Percentiles rank a stretch among this genome's conserved stretches.
Evolutionary conservation across 2,797 vertebrate genomes (phyloP).

Genomic region (Cyprinella venusta): DNA sequence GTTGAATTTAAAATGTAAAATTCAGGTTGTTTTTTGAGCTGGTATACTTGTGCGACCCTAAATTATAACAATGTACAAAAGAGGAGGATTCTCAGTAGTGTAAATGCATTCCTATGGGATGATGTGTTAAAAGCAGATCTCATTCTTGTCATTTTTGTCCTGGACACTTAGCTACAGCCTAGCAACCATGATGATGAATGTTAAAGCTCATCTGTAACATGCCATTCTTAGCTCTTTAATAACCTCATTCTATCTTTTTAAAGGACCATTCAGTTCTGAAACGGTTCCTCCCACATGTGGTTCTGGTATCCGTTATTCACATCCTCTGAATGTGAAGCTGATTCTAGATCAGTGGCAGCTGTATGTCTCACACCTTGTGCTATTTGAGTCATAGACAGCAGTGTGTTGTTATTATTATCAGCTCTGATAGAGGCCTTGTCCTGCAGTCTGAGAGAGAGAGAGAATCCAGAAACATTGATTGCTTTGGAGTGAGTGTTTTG

Average conservation of each 20-base stretch:
- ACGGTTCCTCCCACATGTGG: neutral
- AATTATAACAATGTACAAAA: neutral
- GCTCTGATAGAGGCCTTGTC: constrained; percentile 42
- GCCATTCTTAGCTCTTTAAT: neutral
- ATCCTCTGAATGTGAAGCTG: constrained; percentile 12
- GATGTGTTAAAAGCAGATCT: neutral
- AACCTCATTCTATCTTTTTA: neutral
- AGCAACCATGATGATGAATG: no score
- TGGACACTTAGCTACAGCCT: neutral
- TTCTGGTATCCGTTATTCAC: constrained; percentile 5
- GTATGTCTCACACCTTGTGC: neutral
- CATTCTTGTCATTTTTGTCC: neutral
- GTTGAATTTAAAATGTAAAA: neutral
- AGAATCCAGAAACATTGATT: constrained; percentile 46
- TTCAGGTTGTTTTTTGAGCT: neutral
- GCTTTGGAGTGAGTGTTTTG: constrained; percentile 44
- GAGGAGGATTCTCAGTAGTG: neutral
- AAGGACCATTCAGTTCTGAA: neutral
- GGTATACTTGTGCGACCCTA: neutral
- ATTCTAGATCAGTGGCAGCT: constrained; percentile 13
- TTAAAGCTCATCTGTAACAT: neutral
- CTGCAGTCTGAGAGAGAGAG: constrained; percentile 29
- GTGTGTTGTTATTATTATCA: constrained; percentile 4
- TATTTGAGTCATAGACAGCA: neutral
- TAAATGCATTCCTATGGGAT: constrained; percentile 20